Percentiles rank a stretch among this genome's conserved stretches.
Evolutionary conservation across 2,888 invertebrate genomes (phyloP).

Genomic region (Deilephila porcellus): DNA sequence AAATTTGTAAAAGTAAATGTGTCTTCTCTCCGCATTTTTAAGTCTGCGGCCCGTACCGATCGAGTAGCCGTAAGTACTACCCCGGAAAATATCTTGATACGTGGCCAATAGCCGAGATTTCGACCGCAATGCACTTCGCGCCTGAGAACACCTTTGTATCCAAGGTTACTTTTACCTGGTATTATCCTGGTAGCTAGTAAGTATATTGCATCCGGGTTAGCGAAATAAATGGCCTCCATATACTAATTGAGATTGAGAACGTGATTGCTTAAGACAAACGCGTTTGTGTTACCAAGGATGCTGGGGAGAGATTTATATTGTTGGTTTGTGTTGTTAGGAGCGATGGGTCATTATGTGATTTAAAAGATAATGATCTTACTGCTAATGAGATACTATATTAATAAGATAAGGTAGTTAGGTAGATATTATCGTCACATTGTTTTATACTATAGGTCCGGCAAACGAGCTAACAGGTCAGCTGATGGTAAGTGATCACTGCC

Average conservation of each 20-base stretch:
- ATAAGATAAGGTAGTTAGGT: no score
- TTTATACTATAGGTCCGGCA: no score
- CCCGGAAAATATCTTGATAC: constrained; percentile 36
- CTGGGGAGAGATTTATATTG: constrained; percentile 13
- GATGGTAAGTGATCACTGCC: no score
- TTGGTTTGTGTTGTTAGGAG: background rate
- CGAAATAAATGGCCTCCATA: constrained; percentile 20
- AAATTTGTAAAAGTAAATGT: background rate
- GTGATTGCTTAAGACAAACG: constrained; percentile 29
- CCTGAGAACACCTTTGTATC: constrained; percentile 23
- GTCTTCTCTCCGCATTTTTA: constrained; percentile 10
- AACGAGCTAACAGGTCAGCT: no score
- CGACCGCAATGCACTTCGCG: constrained; percentile 36
- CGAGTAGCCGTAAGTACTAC: constrained; percentile 30
- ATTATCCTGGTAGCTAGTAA: background rate
- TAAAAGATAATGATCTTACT: background rate
- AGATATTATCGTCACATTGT: no score
- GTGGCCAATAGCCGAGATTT: constrained; percentile 43
- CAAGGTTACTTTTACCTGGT: background rate
- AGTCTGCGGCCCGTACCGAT: constrained; percentile 15
- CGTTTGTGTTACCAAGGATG: background rate
- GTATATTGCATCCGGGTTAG: constrained; percentile 25
- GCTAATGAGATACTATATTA: background rate
- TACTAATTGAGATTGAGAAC: constrained; percentile 29
- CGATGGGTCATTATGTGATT: constrained; percentile 13